Conservation (phyloP, 2,888 invertebrate genomes). For the Xestobium rufovillosum region DNA sequence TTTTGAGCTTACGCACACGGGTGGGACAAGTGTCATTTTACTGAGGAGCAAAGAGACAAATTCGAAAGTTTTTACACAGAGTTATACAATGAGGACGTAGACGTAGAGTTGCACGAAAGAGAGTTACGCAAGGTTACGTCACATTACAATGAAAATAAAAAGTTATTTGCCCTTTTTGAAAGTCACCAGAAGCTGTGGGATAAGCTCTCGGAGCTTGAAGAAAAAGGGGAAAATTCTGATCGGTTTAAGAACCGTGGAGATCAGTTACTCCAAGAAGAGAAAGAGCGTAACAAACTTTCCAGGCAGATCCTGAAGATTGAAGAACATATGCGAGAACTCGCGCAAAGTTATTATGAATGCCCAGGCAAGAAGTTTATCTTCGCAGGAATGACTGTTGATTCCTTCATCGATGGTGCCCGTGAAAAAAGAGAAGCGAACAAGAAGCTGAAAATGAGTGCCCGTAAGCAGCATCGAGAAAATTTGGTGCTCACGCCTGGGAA, state of each 20-base stretch:
- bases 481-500: conserved; percentile 20
- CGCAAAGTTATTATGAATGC: conserved; percentile 48
- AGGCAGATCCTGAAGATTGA: conserved; percentile 69
- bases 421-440: conserved; percentile 50
- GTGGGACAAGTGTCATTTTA: conserved; percentile 73
- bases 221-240: conserved; percentile 68
- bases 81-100: no score
- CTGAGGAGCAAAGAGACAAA: conserved; percentile 51
- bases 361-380: conserved; percentile 53
- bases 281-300: conserved; percentile 69
- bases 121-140: no score
- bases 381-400: conserved; percentile 55
- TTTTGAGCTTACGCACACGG: conserved; percentile 54
- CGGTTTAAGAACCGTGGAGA: conserved; percentile 85
- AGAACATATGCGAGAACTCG: conserved; percentile 52
- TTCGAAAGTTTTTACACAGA: no score
- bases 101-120: no score
- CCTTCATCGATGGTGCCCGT: conserved; percentile 56
- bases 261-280: conserved; percentile 76
- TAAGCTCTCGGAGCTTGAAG: conserved; percentile 68
- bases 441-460: conserved; percentile 47
- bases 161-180: conserved; percentile 57
- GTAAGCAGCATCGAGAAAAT: conserved; percentile 43
- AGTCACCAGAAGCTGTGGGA: conserved; percentile 65
- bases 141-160: conserved; percentile 55